Conservation (phyloP, 2,888 invertebrate species). For the Chrysolina oricalcia region DNA sequence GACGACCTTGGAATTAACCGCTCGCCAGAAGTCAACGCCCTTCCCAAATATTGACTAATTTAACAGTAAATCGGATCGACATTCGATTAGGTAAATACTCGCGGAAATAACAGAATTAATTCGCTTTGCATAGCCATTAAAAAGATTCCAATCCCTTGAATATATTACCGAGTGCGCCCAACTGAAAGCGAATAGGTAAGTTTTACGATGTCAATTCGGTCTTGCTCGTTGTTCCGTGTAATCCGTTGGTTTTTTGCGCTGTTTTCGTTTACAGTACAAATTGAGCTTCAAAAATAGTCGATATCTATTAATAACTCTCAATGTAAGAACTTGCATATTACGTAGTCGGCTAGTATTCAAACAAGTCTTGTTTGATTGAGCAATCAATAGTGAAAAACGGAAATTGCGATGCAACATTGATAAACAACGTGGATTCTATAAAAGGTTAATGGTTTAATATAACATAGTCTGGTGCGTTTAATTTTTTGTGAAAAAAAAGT, state of each 20-base stretch:
- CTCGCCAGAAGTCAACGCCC: slow-evolving; percentile 7
- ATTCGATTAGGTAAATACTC: slow-evolving; percentile 3
- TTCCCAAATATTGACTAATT: slow-evolving; percentile 18
- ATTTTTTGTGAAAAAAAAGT: no score
- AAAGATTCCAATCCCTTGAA: slow-evolving; percentile 6
- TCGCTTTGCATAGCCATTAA: slow-evolving; percentile 8
- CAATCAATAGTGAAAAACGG: no score
- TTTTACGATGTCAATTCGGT: background rate
- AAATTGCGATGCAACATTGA: no score
- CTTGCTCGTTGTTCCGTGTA: background rate
- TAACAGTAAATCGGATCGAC: background rate
- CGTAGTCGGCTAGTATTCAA: no score
- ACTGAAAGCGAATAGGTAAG: background rate
- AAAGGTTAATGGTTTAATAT: no score
- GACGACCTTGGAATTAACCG: background rate
- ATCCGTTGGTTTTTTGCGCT: background rate
- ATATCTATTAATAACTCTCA: background rate
- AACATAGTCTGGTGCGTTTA: no score
- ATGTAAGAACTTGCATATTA: background rate
- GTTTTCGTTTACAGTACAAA: background rate
- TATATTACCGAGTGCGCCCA: background rate
- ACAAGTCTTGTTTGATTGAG: no score
- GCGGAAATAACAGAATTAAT: slow-evolving; percentile 9
- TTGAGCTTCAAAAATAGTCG: background rate
- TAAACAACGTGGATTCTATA: no score